Base-by-base conservation (phyloP, 53 echinoderm and acorn worm genomes). In the Temnopleurus reevesii region DNA sequence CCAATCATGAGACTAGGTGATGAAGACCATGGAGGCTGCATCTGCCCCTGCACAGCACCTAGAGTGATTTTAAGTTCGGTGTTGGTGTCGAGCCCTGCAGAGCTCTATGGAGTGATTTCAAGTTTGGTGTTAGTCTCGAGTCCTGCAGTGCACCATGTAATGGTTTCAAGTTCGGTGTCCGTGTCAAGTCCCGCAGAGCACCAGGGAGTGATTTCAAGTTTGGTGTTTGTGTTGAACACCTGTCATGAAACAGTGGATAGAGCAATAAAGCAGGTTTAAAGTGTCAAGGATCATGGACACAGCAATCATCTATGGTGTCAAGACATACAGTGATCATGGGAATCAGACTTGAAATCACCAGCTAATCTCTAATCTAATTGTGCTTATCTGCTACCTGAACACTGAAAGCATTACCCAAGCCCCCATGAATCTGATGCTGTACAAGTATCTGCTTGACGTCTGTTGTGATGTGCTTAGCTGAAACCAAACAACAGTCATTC, bases 1-100 rank as follows among this genome's bases (percentile, higher is more conserved):
- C 86, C 95, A 95, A 54, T 79, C 79, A 79, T 79, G 79, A 79
- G 49, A 24, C 29, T 47, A 23, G 45, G 19, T 19, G 27, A 77
- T 34, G 63, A 63, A 63, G 63, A 63, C 13, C 30, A n/a, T n/a
- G 8, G n/a, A 71, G 38, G 41, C 71, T 71, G 1, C 23, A 7
- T 36, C 71, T 4, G 19, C 21, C 71, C 41, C 41, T 5, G n/a
- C n/a, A n/a, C n/a, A n/a, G n/a, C n/a, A n/a, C n/a, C n/a, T n/a
- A n/a, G n/a, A n/a, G n/a, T n/a, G n/a, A n/a, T n/a, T n/a, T n/a
- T n/a, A n/a, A n/a, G n/a, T n/a, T n/a, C n/a, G n/a, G n/a, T n/a
- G n/a, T n/a, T n/a, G n/a, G n/a, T n/a, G n/a, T n/a, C n/a, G n/a
- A n/a, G n/a, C 21, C 71, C 41, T 23, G 1, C 4, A 41, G 41